Base-by-base conservation (phyloP, 2,113 vertebrate genomes). In the Junco hyemalis region DNA sequence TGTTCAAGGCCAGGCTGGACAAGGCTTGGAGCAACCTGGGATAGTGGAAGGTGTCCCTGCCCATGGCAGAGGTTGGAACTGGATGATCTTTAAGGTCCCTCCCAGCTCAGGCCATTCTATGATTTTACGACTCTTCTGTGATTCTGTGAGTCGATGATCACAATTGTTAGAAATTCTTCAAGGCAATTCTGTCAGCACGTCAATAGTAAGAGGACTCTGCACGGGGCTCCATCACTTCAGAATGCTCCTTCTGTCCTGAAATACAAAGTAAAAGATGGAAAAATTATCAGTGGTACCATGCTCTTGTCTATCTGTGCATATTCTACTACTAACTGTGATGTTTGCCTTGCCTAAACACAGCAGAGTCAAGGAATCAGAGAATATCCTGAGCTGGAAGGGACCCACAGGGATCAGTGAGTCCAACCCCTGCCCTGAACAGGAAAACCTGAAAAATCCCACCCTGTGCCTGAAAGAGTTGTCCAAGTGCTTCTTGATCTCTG, bases 41-140 rank as follows among this genome's bases (percentile, higher is more conserved):
- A 2, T 0, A 8, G 38, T 31, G 16, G 38, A 2, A 68, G 16
- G 2, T 35, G 38, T 22, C n/a, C 12, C 8, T 82, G 45, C 6
- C 9, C 6, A 5, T 18, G n/a, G 24, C 40, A 61, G 13, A 6
- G 4, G 0, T 2, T 53, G 14, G 38, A 6, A n/a, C 1, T 2
- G 2, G 17, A 8, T 35, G 24, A 21, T 3, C 4, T n/a, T 53
- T n/a, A n/a, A 68, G 13, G 1, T 25, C 7, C 3, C 15, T 40
- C 31, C 24, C n/a, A 54, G 19, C 9, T 7, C 47, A 54, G 40
- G 12, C 5, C 17, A 35, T 60, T 76, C 54, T 21, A 42, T 25
- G 61, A 18, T 29, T 66, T 23, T 9, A 1, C 16, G 13, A 16
- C 14, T 26, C 14, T 12, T 42, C 45, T 6, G 18, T 21, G 31